Base-by-base conservation (phyloP, 2,888 invertebrate species). In the Drosophila lutescens region DNA sequence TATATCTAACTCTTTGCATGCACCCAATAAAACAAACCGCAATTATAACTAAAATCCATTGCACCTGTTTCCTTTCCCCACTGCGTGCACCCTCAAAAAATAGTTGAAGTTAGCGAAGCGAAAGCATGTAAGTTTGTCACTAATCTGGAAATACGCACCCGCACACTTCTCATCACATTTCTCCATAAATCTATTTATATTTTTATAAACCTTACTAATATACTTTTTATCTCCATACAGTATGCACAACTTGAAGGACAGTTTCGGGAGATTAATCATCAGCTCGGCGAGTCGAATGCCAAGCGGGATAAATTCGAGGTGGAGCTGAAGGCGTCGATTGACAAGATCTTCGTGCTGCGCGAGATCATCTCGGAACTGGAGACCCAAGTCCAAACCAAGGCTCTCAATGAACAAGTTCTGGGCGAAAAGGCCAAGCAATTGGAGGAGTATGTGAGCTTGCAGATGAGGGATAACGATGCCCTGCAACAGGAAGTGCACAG, bases 311-410 rank as follows among this genome's bases (percentile, higher is more conserved):
- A 95, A 57, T 92, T 95, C 0, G 96, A 97, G 90, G 93, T 93
- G 1, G 96, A 97, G 76, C 91, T 96, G 2, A 95, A 96, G 90
- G 95, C 95, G n/a, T 94, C 95, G 0, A 94, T 95, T 34, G 96
- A 96, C 58, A 96, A 97, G 91, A 94, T 96, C 23, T 93, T 93
- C 81, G 93, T 95, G 12, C 93, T 97, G 15, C 93, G 96, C 36
- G 97, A 97, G 66, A 95, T 97, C 57, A 96, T 97, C 57, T 93
- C 94, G 0, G 96, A 96, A 77, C 91, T 97, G 43, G 97, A 98
- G 89, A 93, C 93, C 0, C 96, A 97, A 89, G 92, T 97, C 0
- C 96, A 96, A 89, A 93, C 93, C 12, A 96, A 96, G 88, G 92
- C 93, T 0, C 91, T 93, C 0, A 93, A 94, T 50, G 96, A 96